phyloP scores from a whole-genome alignment of 2,888 invertebrate species.

The Morpho deidamia region DNA sequence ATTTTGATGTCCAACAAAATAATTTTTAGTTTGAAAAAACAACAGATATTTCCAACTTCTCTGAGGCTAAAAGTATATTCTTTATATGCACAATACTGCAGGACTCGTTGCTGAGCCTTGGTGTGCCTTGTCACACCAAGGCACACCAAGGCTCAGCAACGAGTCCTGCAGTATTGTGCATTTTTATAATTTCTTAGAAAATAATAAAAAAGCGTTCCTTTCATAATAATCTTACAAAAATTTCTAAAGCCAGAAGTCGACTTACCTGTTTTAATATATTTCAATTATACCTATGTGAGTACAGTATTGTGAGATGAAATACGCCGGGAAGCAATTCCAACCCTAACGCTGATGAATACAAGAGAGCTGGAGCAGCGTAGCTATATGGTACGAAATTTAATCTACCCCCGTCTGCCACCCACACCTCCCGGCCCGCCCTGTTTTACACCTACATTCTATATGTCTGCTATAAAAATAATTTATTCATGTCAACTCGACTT shows the following conservation, averaged over 20 bases:
- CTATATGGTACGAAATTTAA: constrained; percentile 69
- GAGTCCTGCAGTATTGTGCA: no score
- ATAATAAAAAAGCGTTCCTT: no score
- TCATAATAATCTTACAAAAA: no score
- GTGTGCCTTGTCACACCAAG: no score
- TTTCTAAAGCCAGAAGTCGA: background rate
- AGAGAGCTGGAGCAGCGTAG: constrained; percentile 53
- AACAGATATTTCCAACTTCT: no score
- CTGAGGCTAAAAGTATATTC: no score
- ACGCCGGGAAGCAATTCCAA: constrained; percentile 57
- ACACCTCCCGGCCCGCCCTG: constrained; percentile 27
- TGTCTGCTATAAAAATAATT: constrained; percentile 35
- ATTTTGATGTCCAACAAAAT: no score
- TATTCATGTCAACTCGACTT: constrained; percentile 48
- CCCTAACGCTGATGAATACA: constrained; percentile 67
- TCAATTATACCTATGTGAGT: constrained; percentile 2
- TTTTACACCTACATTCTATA: constrained; percentile 27
- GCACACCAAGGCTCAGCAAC: no score
- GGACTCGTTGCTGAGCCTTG: no score
- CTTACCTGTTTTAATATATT: constrained; percentile 8
- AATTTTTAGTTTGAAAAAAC: no score
- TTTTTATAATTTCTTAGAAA: no score
- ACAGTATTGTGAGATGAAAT: constrained; percentile 38
- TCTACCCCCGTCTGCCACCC: constrained; percentile 70
- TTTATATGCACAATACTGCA: no score